Evolutionary conservation across 2,797 vertebrate species (phyloP).

Genomic region (Poeciliopsis paucimaculata): DNA sequence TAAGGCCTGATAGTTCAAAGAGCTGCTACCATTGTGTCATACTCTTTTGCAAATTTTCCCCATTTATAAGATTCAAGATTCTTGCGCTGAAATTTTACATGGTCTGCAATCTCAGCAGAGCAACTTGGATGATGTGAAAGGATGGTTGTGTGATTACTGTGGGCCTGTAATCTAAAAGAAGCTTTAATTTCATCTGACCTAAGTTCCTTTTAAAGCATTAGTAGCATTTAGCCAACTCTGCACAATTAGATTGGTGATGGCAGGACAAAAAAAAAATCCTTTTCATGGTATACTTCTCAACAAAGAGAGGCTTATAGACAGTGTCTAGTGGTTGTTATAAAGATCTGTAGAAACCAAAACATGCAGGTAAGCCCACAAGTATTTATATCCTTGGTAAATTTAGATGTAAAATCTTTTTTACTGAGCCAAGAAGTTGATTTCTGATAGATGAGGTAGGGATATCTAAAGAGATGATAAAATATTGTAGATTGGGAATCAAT

Average conservation of each 20-base stretch:
- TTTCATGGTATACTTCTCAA: neutral
- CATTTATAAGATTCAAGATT: neutral
- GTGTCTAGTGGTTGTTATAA: neutral
- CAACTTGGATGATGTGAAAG: neutral
- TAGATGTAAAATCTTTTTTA: neutral
- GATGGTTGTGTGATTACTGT: neutral
- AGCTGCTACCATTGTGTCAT: neutral
- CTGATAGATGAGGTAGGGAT: neutral
- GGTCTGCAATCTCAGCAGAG: neutral
- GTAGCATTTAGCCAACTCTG: neutral
- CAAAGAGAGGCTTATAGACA: neutral
- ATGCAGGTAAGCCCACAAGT: neutral
- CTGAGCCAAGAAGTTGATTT: neutral
- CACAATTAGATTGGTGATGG: neutral
- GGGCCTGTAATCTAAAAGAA: neutral
- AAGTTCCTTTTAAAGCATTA: neutral
- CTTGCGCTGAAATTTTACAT: neutral
- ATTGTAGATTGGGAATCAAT: neutral
- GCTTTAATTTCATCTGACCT: neutral
- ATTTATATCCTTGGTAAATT: neutral
- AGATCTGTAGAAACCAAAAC: neutral
- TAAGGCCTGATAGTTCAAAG: neutral
- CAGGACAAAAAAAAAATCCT: neutral
- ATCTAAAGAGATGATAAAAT: neutral
- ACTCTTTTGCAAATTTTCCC: neutral